Evolutionary conservation across 2,113 vertebrate genomes (phyloP), one percentile per base, ranked within the genome.

Genomic region (Emydura subglobosa): DNA sequence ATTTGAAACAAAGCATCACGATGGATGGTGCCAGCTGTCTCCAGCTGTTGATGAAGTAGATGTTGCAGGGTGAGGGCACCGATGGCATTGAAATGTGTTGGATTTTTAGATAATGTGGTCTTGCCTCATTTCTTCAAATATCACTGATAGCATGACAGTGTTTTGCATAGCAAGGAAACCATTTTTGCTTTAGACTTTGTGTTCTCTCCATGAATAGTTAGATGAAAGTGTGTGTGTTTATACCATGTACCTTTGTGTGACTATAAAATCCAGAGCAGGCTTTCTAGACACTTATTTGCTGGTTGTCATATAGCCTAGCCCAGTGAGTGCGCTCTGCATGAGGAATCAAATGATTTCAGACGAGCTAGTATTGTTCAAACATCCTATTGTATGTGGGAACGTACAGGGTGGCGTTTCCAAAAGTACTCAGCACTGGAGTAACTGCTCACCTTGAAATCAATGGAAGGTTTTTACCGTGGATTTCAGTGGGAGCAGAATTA

Each of bases 331-430:
- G 34, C 6, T 4, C 7, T 17, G 13, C 29, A 65, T 4, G 19
- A 42, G 68, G 21, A 42, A 9, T 19, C 16, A 14, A 39, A 8
- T 72, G 34, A 10, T n/a, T 39, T 72, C 47, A 50, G 7, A 50
- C 19, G 17, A 8, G 5, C 8, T 31, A 16, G 47, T 31, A 79
- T 47, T 5, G 47, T 50, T 29, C 14, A 31, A 29, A 79, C 10
- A 59, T 59, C 27, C 27, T 59, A 13, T 5, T 4, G 1, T 1
- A 16, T 82, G 55, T 31, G 21, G 0, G 74, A 24, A 1, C 3
- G 12, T 1, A 0, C 10, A 39, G 39, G 1, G 55, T 14, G 22
- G 17, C 13, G 3, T 44, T 65, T 21, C 49, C 31, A 12, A 29
- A 6, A 34, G 13, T 0, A 0, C 0, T 21, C 57, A 65, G 86